Percentiles rank a stretch among this genome's conserved stretches.
phyloP scores from a whole-genome alignment of 2,888 invertebrate genomes.

The Rhopalosiphum nymphaeae region DNA sequence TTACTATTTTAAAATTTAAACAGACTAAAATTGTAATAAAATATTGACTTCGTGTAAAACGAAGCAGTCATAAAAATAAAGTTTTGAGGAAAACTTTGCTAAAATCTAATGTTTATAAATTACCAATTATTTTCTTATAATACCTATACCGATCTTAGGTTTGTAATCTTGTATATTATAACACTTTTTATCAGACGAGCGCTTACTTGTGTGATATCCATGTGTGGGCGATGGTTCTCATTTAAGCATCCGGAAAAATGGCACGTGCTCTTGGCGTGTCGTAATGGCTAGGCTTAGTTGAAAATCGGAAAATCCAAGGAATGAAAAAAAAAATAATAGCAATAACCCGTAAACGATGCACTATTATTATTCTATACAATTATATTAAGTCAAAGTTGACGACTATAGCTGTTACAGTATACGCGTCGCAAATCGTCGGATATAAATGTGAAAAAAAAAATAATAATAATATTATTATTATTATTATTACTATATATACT shows the following conservation, averaged over 20 bases:
- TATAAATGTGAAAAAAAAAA: background rate
- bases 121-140: background rate
- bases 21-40: background rate
- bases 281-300: background rate
- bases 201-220: constrained; percentile 41
- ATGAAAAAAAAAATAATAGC: background rate
- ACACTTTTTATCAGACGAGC: background rate
- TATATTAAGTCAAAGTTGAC: background rate
- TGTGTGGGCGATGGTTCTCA: constrained; percentile 47
- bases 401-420: background rate
- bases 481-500: no score
- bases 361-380: background rate
- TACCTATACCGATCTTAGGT: background rate
- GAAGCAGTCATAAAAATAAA: background rate
- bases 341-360: background rate
- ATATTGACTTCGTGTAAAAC: no score
- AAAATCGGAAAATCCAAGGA: background rate
- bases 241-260: constrained; percentile 41
- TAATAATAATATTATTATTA: background rate
- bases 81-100: background rate
- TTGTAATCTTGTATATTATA: background rate
- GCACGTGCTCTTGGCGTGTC: background rate
- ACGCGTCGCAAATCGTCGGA: background rate
- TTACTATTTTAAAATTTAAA: background rate
- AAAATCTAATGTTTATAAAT: background rate